These are phyloP conservation scores for Melanerpes aurifrons DNA, from an alignment of 2,113 vertebrate genomes.

Conservation along the genomic window DNA sequence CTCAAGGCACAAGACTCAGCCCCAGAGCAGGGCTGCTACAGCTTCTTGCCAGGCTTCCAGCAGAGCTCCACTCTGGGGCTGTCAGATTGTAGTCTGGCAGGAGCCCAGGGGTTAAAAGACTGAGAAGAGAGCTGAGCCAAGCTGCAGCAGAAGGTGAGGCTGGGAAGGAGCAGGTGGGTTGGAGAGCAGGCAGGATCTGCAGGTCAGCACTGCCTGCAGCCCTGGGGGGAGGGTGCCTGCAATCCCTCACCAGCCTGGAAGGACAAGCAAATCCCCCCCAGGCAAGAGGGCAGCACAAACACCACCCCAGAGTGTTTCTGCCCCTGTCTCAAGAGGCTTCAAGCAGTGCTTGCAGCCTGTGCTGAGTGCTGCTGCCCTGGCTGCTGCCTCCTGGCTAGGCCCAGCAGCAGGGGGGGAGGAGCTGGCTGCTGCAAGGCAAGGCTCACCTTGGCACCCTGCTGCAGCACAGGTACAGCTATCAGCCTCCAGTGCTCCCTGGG, in stretches of 20 bases:
- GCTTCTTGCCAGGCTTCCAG: neutral
- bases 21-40: neutral
- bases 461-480: neutral
- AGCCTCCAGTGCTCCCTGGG: fast-evolving
- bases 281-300: neutral
- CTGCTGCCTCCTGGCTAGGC: neutral
- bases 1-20: neutral
- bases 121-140: neutral
- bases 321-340: neutral
- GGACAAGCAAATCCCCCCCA: neutral
- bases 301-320: neutral
- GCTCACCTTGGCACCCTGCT: neutral
- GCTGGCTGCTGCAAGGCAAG: neutral
- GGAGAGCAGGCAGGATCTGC: neutral
- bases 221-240: neutral
- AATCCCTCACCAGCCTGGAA: neutral
- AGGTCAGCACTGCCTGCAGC: neutral
- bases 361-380: neutral
- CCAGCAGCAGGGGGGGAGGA: neutral
- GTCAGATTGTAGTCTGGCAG: neutral
- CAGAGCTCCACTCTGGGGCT: neutral
- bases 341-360: neutral
- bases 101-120: slow-evolving; percentile 1
- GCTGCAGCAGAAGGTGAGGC: neutral
- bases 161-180: neutral